These are phyloP conservation scores for Lasioglossum oenotherae DNA, from an alignment of 2,888 invertebrate genomes.

Conservation along the genomic window DNA sequence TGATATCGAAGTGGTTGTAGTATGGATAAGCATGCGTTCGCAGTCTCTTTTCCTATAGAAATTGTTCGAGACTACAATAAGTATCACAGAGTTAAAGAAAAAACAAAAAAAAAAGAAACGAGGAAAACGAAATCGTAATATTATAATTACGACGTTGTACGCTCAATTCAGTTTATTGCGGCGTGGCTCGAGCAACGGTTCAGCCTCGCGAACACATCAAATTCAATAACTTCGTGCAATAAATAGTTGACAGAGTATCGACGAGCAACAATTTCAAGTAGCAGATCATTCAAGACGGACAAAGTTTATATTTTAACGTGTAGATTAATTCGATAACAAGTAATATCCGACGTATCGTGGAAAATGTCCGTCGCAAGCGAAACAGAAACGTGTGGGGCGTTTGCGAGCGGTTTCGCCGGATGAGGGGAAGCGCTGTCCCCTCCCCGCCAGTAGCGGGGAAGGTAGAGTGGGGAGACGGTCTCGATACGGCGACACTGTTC, in stretches of 20 bases:
- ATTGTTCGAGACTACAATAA: conserved; percentile 22
- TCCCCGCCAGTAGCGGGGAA: no score
- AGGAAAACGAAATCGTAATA: neutral
- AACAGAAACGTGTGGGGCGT: neutral
- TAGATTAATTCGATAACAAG: neutral
- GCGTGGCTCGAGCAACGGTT: conserved; percentile 16
- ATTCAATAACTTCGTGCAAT: neutral
- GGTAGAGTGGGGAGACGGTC: no score
- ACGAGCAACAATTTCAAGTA: neutral
- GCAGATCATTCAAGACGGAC: neutral
- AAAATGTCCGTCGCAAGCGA: neutral
- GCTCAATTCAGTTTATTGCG: neutral
- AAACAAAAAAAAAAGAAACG: no score
- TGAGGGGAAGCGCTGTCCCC: no score
- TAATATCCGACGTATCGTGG: neutral
- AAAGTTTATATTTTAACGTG: conserved; percentile 4
- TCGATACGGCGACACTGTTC: no score
- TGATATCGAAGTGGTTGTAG: conserved; percentile 51
- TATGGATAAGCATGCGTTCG: conserved; percentile 59
- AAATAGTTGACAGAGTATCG: neutral
- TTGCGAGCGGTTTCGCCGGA: neutral
- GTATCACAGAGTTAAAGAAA: conserved; percentile 1
- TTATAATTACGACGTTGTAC: conserved; percentile 35
- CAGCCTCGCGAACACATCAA: neutral
- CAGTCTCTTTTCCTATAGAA: conserved; percentile 40